phyloP scores from a whole-genome alignment of 2,888 invertebrate species.

The Hydraecia micacea region DNA sequence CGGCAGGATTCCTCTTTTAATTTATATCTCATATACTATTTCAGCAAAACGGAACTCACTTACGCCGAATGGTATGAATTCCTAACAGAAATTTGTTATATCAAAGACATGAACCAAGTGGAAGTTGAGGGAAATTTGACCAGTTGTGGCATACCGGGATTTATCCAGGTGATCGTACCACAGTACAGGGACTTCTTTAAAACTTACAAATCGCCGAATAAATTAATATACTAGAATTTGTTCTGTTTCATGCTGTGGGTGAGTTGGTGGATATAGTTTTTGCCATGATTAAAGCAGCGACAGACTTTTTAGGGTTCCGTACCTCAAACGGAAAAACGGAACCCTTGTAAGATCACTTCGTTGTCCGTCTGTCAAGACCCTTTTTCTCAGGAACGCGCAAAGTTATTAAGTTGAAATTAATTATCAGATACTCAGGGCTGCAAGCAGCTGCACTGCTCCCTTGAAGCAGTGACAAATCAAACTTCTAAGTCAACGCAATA shows the following conservation, averaged over 20 bases:
- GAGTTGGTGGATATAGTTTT: background rate
- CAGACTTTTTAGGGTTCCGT: too few relatives aligned
- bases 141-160: conserved; percentile 75
- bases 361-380: too few relatives aligned
- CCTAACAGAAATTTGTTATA: conserved; percentile 68
- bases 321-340: too few relatives aligned
- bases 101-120: conserved; percentile 66
- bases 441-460: too few relatives aligned
- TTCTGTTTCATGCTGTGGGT: background rate
- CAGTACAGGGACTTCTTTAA: conserved; percentile 74
- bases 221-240: conserved; percentile 37
- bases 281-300: too few relatives aligned
- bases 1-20: background rate
- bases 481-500: too few relatives aligned
- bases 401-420: too few relatives aligned
- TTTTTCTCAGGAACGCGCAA: too few relatives aligned
- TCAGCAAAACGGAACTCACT: conserved; percentile 73
- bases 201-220: conserved; percentile 70
- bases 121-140: conserved; percentile 63
- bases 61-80: conserved; percentile 73
- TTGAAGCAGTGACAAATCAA: too few relatives aligned
- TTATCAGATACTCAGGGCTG: too few relatives aligned
- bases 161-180: conserved; percentile 68
- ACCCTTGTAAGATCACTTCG: too few relatives aligned
- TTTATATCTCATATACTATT: conserved; percentile 41